phyloP scores from a whole-genome alignment of 2,888 invertebrate genomes.

The Theristus sp. region DNA sequence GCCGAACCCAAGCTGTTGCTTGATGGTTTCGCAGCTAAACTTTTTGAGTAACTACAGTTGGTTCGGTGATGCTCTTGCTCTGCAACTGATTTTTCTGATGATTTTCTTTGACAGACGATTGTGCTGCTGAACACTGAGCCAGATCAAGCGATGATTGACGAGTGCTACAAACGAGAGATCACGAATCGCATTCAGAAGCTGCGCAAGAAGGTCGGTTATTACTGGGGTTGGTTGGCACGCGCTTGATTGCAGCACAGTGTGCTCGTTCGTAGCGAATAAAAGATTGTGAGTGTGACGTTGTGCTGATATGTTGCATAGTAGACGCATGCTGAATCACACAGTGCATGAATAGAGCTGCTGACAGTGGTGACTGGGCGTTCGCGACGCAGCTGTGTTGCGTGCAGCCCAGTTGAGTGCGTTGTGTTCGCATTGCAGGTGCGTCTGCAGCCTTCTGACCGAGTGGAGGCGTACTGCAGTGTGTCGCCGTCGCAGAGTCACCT shows the following conservation, averaged over 20 bases:
- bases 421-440: slow-evolving; percentile 17
- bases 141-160: slow-evolving; percentile 71
- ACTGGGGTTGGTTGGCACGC: too few relatives aligned
- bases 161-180: slow-evolving; percentile 83
- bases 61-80: not conserved
- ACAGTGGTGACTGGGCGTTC: too few relatives aligned
- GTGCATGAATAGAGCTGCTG: too few relatives aligned
- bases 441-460: slow-evolving; percentile 16
- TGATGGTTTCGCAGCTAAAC: too few relatives aligned
- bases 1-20: too few relatives aligned
- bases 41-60: slow-evolving; percentile 2
- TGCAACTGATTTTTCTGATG: not conserved
- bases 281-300: too few relatives aligned
- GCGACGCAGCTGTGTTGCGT: too few relatives aligned
- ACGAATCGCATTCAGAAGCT: slow-evolving; percentile 88
- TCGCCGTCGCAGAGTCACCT: not conserved
- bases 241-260: too few relatives aligned
- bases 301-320: too few relatives aligned
- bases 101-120: slow-evolving; percentile 39
- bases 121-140: slow-evolving; percentile 72
- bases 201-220: slow-evolving; percentile 53
- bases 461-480: slow-evolving; percentile 6
- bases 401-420: too few relatives aligned
- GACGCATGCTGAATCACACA: too few relatives aligned
- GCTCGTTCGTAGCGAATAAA: too few relatives aligned